Evolutionary conservation across 2,888 invertebrate species (phyloP), one percentile per base, ranked within the genome.

Genomic region (Bunonema sp.): DNA sequence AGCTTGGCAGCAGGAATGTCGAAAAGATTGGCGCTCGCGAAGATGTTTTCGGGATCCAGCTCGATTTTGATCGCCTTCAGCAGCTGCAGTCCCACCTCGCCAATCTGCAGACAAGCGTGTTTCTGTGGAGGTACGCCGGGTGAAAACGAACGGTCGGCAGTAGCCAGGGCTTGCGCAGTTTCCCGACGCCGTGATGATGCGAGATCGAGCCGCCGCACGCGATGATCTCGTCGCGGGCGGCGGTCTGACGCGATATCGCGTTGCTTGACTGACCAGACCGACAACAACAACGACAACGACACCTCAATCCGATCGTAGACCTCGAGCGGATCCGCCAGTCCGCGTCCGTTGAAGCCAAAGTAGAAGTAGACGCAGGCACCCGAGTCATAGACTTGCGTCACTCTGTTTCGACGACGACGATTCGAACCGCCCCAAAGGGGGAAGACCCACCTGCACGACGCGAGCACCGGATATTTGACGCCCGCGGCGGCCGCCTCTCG

Each of bases 301-400:
- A 75, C 75, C 72, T 93, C 91, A 38, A 93, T 82, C 41, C 79
- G 75, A 67, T 88, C 86, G 69, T 86, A 89, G 0, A 81, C 76
- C 3, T 76, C 73, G 0, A 87, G 79, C 0, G 85, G 82, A 67
- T 85, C 79, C 19, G 39, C 41, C n/a, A 74, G 37, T 49, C 79
- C 54, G 28, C 47, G 77, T 45, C 73, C 72, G 68, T 81, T 82
- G 72, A 84, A 82, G 28, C 81, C 82, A 76, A 93, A 84, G 75
- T 88, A 83, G 73, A 86, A 84, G 69, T 93, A 93, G 37, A 93
- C 80, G 69, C 89, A 89, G 59, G 89, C 88, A 0, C 97, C 97
- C 0, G 85, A 81, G 68, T 97, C 93, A 69, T 97, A 88, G 19
- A 87, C 86, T 73, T 97, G 93, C 7, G 93, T 93, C 8, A 93